A percentile compares a stretch with the other conserved stretches of the same genome.
Evolutionary conservation across 2,888 invertebrate species (phyloP).

Genomic region (Melanargia galathea): DNA sequence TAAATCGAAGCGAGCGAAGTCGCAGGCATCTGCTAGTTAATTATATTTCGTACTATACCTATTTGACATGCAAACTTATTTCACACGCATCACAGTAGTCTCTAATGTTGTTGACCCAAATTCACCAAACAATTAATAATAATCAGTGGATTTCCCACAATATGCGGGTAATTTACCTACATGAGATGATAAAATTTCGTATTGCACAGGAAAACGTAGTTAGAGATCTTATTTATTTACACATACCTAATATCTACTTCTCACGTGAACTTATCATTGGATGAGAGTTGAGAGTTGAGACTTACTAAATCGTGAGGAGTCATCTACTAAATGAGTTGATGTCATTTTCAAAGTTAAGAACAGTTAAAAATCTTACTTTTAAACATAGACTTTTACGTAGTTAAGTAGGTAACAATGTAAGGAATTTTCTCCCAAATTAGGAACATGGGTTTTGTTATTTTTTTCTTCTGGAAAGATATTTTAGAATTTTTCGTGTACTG

Average conservation of each 20-base stretch:
- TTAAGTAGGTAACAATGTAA: too few relatives aligned
- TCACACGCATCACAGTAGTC: neutral
- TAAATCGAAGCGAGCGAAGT: too few relatives aligned
- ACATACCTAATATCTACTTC: neutral
- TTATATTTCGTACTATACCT: neutral
- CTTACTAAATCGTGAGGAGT: conserved; percentile 15
- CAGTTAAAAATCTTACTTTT: too few relatives aligned
- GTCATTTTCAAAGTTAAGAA: neutral
- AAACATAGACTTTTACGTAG: too few relatives aligned
- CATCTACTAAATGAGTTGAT: neutral
- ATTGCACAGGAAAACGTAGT: neutral
- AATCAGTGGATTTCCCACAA: neutral
- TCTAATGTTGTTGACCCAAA: conserved; percentile 6
- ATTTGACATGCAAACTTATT: neutral
- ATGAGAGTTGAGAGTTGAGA: conserved; percentile 15
- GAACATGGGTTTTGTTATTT: too few relatives aligned
- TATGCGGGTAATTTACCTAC: conserved; percentile 12
- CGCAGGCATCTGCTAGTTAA: too few relatives aligned
- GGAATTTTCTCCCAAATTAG: too few relatives aligned
- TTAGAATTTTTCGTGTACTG: too few relatives aligned
- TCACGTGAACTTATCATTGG: conserved; percentile 9
- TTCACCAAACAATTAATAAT: neutral
- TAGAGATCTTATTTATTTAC: conserved; percentile 11
- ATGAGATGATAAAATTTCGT: conserved; percentile 13
- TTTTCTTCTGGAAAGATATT: too few relatives aligned